These are phyloP conservation scores for Orycteropus afer DNA, from an alignment of 2,113 vertebrate species.

Conservation along the genomic window DNA sequence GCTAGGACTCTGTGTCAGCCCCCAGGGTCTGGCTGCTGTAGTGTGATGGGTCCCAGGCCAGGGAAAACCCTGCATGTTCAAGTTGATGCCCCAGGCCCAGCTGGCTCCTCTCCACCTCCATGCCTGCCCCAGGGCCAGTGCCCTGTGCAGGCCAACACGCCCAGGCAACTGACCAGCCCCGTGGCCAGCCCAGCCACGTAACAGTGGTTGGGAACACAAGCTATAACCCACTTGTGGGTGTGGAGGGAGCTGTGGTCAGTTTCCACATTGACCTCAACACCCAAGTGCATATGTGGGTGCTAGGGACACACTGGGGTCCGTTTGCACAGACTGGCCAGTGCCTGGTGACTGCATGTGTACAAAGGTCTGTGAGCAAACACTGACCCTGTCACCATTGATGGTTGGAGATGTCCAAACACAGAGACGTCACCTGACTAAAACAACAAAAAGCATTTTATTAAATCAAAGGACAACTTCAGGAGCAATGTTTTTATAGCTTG, in stretches of 20 bases:
- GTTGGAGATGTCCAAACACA: neutral
- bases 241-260: rapidly evolving
- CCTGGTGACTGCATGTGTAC: rapidly evolving
- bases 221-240: rapidly evolving
- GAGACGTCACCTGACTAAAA: too few species aligned
- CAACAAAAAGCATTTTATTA: neutral
- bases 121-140: rapidly evolving
- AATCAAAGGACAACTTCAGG: neutral
- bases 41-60: neutral
- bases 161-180: neutral
- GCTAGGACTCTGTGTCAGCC: neutral
- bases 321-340: rapidly evolving
- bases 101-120: neutral
- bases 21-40: neutral
- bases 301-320: rapidly evolving
- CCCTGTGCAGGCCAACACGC: neutral
- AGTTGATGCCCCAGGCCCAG: neutral
- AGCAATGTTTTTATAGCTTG: neutral
- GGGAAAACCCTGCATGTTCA: neutral
- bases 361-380: neutral
- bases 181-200: rapidly evolving
- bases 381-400: rapidly evolving
- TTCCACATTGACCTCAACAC: neutral
- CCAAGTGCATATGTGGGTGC: rapidly evolving
- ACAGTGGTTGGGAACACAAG: rapidly evolving